Conservation (phyloP, 2,888 invertebrate species). For the Embidobia sp. region DNA sequence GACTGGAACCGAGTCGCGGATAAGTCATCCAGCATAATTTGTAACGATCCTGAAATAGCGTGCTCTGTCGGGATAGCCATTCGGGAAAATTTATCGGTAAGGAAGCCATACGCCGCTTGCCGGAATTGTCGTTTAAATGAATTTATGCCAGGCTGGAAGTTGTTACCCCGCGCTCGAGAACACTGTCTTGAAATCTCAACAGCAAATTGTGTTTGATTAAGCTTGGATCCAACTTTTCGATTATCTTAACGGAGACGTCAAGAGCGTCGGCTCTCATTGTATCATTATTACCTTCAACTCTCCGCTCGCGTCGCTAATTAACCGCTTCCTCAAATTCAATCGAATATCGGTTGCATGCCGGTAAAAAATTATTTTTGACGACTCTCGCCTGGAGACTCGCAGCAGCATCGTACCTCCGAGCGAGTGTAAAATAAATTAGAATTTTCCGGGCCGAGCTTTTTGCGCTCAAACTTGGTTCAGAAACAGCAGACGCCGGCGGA, state of each 20-base stretch:
- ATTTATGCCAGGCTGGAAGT: conserved; percentile 66
- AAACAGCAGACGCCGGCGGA: conserved; percentile 36
- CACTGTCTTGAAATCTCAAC: conserved; percentile 41
- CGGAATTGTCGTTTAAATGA: conserved; percentile 68
- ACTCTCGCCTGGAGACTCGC: too few species aligned
- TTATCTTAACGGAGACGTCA: conserved; percentile 37
- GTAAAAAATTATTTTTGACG: conserved; percentile 8
- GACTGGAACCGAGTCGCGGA: conserved; percentile 54
- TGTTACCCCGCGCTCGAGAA: conserved; percentile 46
- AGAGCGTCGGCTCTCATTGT: conserved; percentile 21
- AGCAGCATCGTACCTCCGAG: not conserved
- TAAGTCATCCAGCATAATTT: conserved; percentile 66
- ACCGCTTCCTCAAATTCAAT: conserved; percentile 18
- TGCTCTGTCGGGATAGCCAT: conserved; percentile 63
- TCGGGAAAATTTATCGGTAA: conserved; percentile 66
- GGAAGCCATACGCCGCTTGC: conserved; percentile 63
- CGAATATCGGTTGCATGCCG: not conserved
- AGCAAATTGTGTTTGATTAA: conserved; percentile 62
- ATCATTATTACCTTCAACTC: conserved; percentile 24
- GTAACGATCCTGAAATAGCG: conserved; percentile 69
- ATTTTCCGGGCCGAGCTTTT: conserved; percentile 36
- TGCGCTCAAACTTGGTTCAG: conserved; percentile 24
- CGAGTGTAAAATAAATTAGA: conserved; percentile 32
- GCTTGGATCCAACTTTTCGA: conserved; percentile 54
- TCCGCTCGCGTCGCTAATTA: conserved; percentile 20